Base-by-base conservation (phyloP, 2,113 vertebrate genomes). In the Xerus inauris region DNA sequence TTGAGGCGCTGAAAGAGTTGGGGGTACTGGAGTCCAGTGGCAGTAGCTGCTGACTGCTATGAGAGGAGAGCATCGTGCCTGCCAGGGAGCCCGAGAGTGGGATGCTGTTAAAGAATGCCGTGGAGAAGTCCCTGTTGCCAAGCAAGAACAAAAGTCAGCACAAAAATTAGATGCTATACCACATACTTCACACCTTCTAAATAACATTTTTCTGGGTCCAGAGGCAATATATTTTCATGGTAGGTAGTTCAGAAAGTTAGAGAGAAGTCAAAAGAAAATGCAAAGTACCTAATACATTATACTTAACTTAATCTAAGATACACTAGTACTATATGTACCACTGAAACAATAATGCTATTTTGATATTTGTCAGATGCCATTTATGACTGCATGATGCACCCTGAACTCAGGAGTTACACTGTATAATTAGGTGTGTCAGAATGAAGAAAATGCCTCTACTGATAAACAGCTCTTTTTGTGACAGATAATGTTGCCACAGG, bases 21-120 rank as follows among this genome's bases (percentile, higher is more conserved):
- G 98, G 98, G 83, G 99, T 97, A 6, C 98, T 99, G 96, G 99
- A 99, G 97, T 99, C 99, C 1, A 99, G 98, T 64, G 99, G 99
- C 96, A 99, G 97, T 89, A 99, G 99, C 97, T 99, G 99, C 32
- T 99, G 98, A 96, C 98, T 98, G 84, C 99, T 99, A 94, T 99
- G 99, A 97, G 99, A 99, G 97, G 99, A 99, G 97, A 99, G 98
- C 97, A 99, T 99, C 42, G 99, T 99, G 64, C 99, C 99, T 0
- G 99, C 99, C 71, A 99, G 98, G 84, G 99, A 98, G 95, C 99
- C 98, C 19, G 99, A 99, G 97, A 99, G 99, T 89, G 99, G 99
- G 94, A 99, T 99, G 96, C 99, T 99, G 99, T 99, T 99, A 98
- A 99, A 99, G 98, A 99, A 99, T 10, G 99, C 99, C 28, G 99